These are phyloP conservation scores for Bergia sp. DNA, from an alignment of 92 coral and sea anemone species.

Conservation along the genomic window DNA sequence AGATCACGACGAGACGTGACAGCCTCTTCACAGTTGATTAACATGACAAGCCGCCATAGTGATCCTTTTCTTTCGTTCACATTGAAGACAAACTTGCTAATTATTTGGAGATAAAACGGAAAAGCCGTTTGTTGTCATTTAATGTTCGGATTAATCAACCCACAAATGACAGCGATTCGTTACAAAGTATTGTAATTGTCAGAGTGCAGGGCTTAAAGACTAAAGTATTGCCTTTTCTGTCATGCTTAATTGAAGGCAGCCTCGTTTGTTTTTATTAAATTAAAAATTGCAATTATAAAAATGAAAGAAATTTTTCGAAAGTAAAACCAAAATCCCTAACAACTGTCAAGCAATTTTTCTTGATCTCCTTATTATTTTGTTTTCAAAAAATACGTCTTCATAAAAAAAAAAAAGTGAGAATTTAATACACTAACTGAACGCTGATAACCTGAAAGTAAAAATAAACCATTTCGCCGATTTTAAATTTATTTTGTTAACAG, in stretches of 20 bases:
- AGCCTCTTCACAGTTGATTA: not conserved
- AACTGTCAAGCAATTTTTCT: not conserved
- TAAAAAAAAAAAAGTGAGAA: too few species aligned
- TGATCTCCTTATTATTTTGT: not conserved
- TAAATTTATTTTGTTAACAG: too few species aligned
- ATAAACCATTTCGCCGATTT: not conserved
- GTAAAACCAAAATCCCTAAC: too few species aligned
- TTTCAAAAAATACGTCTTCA: too few species aligned
- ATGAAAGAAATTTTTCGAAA: not conserved
- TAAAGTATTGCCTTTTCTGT: not conserved
- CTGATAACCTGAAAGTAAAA: not conserved
- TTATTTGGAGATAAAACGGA: constrained; percentile 1
- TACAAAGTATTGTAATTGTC: not conserved
- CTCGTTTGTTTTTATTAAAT: not conserved
- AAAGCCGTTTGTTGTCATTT: not conserved
- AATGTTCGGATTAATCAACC: not conserved
- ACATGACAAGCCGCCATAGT: not conserved
- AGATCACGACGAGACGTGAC: not conserved
- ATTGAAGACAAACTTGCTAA: not conserved
- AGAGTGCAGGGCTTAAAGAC: not conserved
- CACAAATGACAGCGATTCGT: not conserved
- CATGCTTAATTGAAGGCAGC: not conserved
- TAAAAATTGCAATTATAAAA: not conserved
- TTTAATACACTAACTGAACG: not conserved
- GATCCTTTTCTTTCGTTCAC: not conserved